A percentile compares a stretch with the other conserved stretches of the same genome.
Evolutionary conservation across 2,113 vertebrate species (phyloP).

Genomic region (Trichomycterus rosablanca): DNA sequence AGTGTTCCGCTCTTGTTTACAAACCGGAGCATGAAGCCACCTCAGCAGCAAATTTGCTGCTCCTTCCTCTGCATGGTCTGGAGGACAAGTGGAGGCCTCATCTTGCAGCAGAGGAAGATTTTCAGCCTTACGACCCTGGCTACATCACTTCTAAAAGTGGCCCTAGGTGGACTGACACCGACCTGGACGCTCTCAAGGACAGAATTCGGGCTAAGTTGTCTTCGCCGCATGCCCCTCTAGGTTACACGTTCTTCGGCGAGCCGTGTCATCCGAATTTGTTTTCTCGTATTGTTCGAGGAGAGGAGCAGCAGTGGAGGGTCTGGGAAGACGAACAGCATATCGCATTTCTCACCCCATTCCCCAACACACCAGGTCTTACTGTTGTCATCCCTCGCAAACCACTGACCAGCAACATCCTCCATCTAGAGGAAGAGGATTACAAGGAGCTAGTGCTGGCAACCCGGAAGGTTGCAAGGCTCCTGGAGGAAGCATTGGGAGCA

Average conservation of each 20-base stretch:
- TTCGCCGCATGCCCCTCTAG: constrained; percentile 27
- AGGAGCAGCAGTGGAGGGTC: constrained; percentile 70
- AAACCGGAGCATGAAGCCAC: constrained; percentile 34
- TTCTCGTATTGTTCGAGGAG: constrained; percentile 65
- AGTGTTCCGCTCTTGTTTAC: constrained; percentile 64
- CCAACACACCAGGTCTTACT: constrained; percentile 65
- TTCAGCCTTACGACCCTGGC: constrained; percentile 56
- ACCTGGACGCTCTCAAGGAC: constrained; percentile 53
- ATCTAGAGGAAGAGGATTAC: constrained; percentile 58
- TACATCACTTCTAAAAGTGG: constrained; percentile 67
- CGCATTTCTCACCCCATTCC: constrained; percentile 71
- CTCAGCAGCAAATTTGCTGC: constrained; percentile 43
- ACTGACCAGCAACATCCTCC: constrained; percentile 65
- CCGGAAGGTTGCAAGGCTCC: constrained; percentile 50
- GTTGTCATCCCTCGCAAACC: constrained; percentile 67
- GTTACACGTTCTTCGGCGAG: constrained; percentile 59
- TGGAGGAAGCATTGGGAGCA: constrained; percentile 55
- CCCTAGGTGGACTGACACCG: constrained; percentile 55
- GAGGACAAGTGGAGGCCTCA: constrained; percentile 62
- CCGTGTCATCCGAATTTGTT: constrained; percentile 55
- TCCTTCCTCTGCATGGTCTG: constrained; percentile 67
- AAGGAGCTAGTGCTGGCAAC: constrained; percentile 54
- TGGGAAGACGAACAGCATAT: constrained; percentile 67
- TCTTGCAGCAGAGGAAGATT: constrained; percentile 58
- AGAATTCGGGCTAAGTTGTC: constrained; percentile 56